A percentile compares a stretch with the other conserved stretches of the same genome.
Evolutionary conservation across 2,113 vertebrate species (phyloP).

Genomic region (Falco punctatus): DNA sequence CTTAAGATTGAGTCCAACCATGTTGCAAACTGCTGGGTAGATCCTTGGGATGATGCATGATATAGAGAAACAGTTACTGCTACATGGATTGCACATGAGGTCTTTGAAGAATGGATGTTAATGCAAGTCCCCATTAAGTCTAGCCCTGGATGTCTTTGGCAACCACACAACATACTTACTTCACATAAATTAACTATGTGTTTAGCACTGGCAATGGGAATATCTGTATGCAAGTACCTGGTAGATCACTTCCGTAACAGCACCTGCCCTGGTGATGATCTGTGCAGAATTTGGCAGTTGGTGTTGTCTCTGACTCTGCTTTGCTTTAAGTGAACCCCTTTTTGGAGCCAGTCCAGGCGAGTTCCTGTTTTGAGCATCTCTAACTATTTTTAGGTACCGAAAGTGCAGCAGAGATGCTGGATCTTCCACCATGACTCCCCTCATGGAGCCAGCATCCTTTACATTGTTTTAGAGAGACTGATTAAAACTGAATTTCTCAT

Average conservation of each 20-base stretch:
- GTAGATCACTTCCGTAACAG: background rate
- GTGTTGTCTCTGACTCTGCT: background rate
- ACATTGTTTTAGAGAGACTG: background rate
- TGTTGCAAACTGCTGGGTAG: background rate
- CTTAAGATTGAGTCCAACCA: background rate
- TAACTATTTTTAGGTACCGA: background rate
- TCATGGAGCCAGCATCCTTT: background rate
- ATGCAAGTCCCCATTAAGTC: background rate
- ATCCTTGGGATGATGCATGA: background rate
- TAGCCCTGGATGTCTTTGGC: background rate
- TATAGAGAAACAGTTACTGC: background rate
- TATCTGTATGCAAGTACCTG: background rate
- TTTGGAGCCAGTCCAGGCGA: background rate
- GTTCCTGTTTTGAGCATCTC: background rate
- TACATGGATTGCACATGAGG: background rate
- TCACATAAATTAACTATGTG: background rate
- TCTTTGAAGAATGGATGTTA: background rate
- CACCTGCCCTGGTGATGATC: background rate
- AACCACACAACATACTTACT: background rate
- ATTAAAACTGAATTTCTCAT: background rate
- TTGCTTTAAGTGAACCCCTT: background rate
- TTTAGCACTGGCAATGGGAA: background rate
- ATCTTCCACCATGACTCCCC: background rate
- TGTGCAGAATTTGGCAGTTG: background rate
- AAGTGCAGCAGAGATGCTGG: background rate